Evolutionary conservation across 2,888 invertebrate species (phyloP).

Genomic region (Drosophila maculinotata): DNA sequence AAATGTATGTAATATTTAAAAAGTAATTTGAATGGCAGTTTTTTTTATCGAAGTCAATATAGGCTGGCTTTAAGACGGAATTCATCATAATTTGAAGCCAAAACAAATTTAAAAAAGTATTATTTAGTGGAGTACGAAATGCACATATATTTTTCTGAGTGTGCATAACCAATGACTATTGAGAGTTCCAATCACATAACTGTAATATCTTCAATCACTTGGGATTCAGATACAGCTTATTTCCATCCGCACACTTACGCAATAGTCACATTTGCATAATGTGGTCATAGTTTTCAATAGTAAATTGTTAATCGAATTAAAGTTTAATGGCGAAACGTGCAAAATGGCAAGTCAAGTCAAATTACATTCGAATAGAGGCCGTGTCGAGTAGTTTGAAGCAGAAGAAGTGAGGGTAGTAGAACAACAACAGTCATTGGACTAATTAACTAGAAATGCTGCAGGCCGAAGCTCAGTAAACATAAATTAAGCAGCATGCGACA

Average conservation of each 20-base stretch:
- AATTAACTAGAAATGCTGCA: conserved; percentile 46
- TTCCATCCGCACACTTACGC: conserved; percentile 5
- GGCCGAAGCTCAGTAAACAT: conserved; percentile 52
- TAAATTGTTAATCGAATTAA: conserved; percentile 40
- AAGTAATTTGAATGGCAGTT: too few relatives aligned
- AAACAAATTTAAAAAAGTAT: too few relatives aligned
- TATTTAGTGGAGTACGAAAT: too few relatives aligned
- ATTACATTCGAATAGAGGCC: conserved; percentile 11
- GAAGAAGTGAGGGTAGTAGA: neutral
- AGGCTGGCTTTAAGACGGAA: too few relatives aligned
- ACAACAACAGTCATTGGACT: conserved; percentile 29
- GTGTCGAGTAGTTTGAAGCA: conserved; percentile 13
- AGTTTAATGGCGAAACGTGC: conserved; percentile 43
- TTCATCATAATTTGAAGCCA: too few relatives aligned
- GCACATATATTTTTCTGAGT: too few relatives aligned
- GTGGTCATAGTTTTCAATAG: conserved; percentile 24
- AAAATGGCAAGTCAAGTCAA: conserved; percentile 43
- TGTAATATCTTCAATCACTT: conserved; percentile 12
- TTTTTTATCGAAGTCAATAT: too few relatives aligned
- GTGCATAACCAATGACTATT: too few relatives aligned
- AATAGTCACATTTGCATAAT: conserved; percentile 46
- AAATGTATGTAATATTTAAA: too few relatives aligned
- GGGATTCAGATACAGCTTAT: conserved; percentile 20
- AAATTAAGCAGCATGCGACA: conserved; percentile 66
- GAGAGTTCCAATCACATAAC: conserved; percentile 12